phyloP scores from a whole-genome alignment of 2,888 invertebrate species.

The Pteria penguin region DNA sequence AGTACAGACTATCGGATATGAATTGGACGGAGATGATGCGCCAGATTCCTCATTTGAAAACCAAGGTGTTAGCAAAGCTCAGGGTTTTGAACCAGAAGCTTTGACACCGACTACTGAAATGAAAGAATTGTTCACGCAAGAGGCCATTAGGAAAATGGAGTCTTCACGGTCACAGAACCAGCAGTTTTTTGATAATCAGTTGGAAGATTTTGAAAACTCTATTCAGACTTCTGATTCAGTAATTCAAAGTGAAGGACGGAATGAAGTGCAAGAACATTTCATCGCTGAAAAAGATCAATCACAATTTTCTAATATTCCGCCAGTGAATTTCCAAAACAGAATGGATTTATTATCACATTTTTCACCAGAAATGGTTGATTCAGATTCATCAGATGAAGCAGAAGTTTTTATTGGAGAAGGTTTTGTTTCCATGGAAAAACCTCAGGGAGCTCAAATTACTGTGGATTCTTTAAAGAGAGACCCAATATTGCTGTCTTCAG shows the following conservation, averaged over 20 bases:
- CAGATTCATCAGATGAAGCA: background rate
- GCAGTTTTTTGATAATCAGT: background rate
- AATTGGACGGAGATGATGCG: conserved; percentile 1
- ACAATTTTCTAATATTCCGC: background rate
- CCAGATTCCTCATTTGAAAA: background rate
- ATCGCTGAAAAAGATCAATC: background rate
- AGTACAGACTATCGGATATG: conserved; percentile 4
- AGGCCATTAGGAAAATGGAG: conserved; percentile 18
- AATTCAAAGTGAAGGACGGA: background rate
- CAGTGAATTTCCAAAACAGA: background rate
- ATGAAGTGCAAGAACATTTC: background rate
- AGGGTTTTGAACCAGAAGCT: conserved; percentile 42
- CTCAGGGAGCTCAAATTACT: too few relatives aligned
- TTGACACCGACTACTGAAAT: conserved; percentile 26
- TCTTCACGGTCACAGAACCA: background rate
- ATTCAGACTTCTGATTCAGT: background rate
- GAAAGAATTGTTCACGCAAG: conserved; percentile 22
- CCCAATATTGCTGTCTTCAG: too few relatives aligned
- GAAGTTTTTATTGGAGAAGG: conserved; percentile 15
- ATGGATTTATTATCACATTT: background rate
- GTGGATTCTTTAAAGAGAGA: too few relatives aligned
- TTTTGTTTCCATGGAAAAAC: conserved; percentile 2
- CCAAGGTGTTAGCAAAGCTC: background rate
- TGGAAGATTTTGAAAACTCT: background rate
- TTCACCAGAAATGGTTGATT: background rate